phyloP scores from a whole-genome alignment of 2,888 invertebrate genomes.

The Hoplodrina ambigua region DNA sequence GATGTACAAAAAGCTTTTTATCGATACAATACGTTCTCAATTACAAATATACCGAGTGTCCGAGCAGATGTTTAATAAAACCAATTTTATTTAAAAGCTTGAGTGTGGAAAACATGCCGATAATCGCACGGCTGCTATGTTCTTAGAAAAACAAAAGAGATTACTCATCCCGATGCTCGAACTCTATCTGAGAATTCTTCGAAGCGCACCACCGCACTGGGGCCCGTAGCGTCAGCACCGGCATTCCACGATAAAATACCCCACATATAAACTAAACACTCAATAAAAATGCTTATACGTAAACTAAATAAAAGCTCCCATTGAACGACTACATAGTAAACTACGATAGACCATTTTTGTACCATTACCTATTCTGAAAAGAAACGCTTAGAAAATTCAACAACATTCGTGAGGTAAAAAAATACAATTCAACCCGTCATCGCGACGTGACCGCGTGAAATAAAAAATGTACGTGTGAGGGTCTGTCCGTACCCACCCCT shows the following conservation, averaged over 20 bases:
- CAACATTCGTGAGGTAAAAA: conserved; percentile 57
- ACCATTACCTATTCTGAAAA: conserved; percentile 14
- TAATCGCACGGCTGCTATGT: conserved; percentile 80
- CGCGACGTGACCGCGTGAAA: conserved; percentile 66
- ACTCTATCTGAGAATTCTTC: conserved; percentile 88
- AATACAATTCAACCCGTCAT: conserved; percentile 67
- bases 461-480: conserved; percentile 74
- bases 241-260: conserved; percentile 47
- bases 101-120: conserved; percentile 79
- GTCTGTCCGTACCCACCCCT: conserved; percentile 86
- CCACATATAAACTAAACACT: conserved; percentile 34
- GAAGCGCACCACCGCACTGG: conserved; percentile 79
- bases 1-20: conserved; percentile 54
- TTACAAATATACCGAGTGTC: conserved; percentile 51
- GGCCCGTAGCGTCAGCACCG: conserved; percentile 80
- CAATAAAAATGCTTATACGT: conserved; percentile 34
- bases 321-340: conserved; percentile 21
- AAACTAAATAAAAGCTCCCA: conserved; percentile 31
- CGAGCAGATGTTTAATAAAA: conserved; percentile 65
- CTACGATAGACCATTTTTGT: conserved; percentile 17
- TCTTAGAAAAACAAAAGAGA: conserved; percentile 90
- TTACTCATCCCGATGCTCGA: conserved; percentile 88
- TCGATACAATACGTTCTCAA: conserved; percentile 51
- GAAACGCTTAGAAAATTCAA: conserved; percentile 30
- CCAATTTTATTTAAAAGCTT: conserved; percentile 71